Conservation (phyloP, 1,140 invertebrate species). For the Sinella curviseta region DNA sequence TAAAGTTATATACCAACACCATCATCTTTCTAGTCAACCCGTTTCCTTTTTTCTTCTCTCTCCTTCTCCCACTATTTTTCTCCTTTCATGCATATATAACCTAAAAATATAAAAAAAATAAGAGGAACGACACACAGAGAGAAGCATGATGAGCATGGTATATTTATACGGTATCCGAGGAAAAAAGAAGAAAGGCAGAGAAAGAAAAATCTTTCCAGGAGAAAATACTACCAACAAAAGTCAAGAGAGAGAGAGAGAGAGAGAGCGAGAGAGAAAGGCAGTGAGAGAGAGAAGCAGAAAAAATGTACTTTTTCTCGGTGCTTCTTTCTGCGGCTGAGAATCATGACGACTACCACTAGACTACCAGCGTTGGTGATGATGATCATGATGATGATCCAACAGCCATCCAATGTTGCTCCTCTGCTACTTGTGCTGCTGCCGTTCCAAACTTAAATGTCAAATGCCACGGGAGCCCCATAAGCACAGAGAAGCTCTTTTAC, state of each 20-base stretch:
- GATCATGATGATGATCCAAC: conserved; percentile 6
- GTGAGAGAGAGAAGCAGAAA: neutral
- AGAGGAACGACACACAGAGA: neutral
- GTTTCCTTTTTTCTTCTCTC: neutral
- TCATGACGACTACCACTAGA: neutral
- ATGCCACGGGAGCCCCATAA: neutral
- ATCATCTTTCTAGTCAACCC: neutral
- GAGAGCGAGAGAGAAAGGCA: neutral
- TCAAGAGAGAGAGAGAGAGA: neutral
- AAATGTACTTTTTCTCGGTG: neutral
- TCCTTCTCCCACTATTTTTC: neutral
- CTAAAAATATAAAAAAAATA: neutral
- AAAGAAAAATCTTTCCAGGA: neutral
- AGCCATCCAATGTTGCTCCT: neutral
- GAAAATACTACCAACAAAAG: neutral
- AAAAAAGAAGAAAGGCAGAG: neutral
- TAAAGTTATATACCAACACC: neutral
- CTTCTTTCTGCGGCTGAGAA: neutral
- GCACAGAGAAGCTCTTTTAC: too few species aligned
- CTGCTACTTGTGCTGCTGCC: neutral
- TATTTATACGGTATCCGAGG: neutral
- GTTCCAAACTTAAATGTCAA: conserved; percentile 14
- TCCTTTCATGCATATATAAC: neutral
- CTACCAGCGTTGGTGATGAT: neutral
- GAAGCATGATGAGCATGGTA: neutral